Conservation (phyloP, 2,888 invertebrate genomes). For the Drosophila greeni region DNA sequence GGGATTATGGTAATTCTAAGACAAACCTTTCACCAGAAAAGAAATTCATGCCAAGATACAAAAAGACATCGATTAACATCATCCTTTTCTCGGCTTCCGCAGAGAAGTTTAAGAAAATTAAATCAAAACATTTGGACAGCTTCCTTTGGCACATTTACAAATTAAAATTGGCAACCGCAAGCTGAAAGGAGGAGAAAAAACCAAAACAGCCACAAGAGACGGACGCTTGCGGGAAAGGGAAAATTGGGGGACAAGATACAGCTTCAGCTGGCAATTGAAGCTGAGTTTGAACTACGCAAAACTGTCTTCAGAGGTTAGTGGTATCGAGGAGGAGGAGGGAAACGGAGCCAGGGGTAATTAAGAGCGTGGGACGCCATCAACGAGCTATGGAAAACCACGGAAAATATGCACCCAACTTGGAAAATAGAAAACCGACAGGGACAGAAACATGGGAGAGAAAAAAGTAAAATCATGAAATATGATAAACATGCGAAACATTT, state of each 20-base stretch:
- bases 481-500: constrained; percentile 65
- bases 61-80: not conserved
- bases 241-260: constrained; percentile 17
- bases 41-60: constrained; percentile 5
- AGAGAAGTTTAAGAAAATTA: constrained; percentile 25
- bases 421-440: constrained; percentile 43
- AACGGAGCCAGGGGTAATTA: constrained; percentile 59
- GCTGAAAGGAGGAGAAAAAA: constrained; percentile 6
- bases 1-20: constrained; percentile 33
- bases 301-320: constrained; percentile 46
- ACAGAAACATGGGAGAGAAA: constrained; percentile 28
- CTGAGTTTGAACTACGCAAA: constrained; percentile 42
- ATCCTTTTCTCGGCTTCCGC: constrained; percentile 14
- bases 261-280: constrained; percentile 30
- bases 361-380: constrained; percentile 68
- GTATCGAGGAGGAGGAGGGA: constrained; percentile 28
- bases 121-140: constrained; percentile 37
- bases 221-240: not conserved
- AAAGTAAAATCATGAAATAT: constrained; percentile 73
- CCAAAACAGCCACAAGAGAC: constrained; percentile 18
- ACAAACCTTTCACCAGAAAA: constrained; percentile 31
- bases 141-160: constrained; percentile 35
- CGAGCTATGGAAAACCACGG: constrained; percentile 47
- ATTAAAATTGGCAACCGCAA: constrained; percentile 39
- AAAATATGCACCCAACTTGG: constrained; percentile 59